Evolutionary conservation across 2,113 vertebrate species (phyloP), one percentile per base, ranked within the genome.

Genomic region (Solea senegalensis): DNA sequence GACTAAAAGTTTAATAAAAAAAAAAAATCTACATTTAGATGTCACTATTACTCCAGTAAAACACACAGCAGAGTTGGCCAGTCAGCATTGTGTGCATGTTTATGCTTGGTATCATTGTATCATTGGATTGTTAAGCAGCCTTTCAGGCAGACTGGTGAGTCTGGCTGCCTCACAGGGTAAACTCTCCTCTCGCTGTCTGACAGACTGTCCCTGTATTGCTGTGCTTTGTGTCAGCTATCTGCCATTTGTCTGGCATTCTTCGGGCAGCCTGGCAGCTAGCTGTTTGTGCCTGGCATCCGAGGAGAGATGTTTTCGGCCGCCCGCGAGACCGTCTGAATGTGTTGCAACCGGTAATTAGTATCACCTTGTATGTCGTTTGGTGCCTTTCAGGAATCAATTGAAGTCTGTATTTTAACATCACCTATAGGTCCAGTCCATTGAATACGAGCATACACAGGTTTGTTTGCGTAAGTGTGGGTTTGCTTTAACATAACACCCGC

Each of bases 331-430:
- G 76, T 56, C 72, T 79, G 74, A 66, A 71, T 78, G 76, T 83
- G 75, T 69, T 65, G 74, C 72, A 83, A 74, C 82, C 72, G 83
- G 70, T 70, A 82, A 83, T 88, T 85, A 86, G 70, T 15, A 80
- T 83, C 69, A 74, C 50, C 66, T 75, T 68, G 62, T 77, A 72
- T 21, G 21, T 21, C 1, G 21, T 60, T 68, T 58, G 15, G 65
- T 56, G 51, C 58, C 65, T 81, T 81, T 78, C 51, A 81, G 45
- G 62, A 76, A 80, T 73, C 67, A 79, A 72, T 52, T 53, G 66
- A 72, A 59, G 66, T 53, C 53, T 79, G 34, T 34, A 34, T 34
- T 3, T 34, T 34, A 3, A 34, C 34, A 34, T 34, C 3, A 34
- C 34, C 5, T 34, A 34, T 6, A 34, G 34, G 34, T 34, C 34